phyloP scores from a whole-genome alignment of 2,113 vertebrate species.

The Acrocephalus kingi region DNA sequence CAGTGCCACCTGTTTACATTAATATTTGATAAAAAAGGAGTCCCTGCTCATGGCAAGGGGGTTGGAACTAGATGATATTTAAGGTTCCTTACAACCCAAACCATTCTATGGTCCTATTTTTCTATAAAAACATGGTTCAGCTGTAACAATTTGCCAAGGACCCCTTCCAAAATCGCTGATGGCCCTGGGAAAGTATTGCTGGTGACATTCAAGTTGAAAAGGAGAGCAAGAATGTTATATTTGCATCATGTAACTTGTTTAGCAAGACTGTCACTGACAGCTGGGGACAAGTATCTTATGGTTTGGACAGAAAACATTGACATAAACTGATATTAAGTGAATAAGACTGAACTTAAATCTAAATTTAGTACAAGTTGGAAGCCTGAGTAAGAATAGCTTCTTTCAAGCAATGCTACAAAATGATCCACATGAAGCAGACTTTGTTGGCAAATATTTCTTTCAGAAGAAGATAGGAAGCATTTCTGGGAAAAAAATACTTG shows the following conservation, averaged over 20 bases:
- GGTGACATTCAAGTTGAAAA: neutral
- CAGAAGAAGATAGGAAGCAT: neutral
- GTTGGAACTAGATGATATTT: neutral
- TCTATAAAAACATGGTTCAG: neutral
- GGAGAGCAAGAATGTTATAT: neutral
- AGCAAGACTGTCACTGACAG: neutral
- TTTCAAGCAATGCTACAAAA: neutral
- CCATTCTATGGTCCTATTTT: neutral
- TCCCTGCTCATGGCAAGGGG: neutral
- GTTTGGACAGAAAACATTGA: neutral
- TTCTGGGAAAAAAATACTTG: neutral
- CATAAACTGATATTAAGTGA: neutral
- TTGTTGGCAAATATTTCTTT: neutral
- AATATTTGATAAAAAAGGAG: neutral
- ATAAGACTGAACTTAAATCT: neutral
- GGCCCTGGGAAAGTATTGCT: accelerated
- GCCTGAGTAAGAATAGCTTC: neutral
- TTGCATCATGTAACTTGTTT: neutral
- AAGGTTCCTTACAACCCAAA: neutral
- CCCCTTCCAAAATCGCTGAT: neutral
- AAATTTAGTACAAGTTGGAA: neutral
- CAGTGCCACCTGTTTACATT: neutral
- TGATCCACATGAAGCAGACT: neutral
- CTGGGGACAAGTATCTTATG: neutral
- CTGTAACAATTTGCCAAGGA: neutral